Evolutionary conservation across 2,113 vertebrate genomes (phyloP).

Genomic region (Rhinopomastus cyanomelas): DNA sequence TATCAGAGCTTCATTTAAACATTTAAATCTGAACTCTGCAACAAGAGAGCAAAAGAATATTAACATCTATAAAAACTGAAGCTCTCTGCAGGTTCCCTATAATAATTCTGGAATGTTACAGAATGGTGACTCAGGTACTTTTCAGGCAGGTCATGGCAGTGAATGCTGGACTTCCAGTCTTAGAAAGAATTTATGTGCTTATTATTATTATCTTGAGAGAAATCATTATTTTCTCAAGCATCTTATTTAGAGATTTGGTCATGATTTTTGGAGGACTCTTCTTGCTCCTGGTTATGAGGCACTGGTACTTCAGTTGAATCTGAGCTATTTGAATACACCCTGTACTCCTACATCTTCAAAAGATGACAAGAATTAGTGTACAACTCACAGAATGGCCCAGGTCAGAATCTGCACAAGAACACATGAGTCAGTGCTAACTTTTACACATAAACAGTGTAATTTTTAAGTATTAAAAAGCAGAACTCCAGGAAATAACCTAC

Average conservation of each 20-base stretch:
- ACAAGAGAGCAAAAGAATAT: neutral
- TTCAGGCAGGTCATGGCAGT: neutral
- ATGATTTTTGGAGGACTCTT: neutral
- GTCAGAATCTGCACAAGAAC: neutral
- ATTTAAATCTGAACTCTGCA: slow-evolving; percentile 2
- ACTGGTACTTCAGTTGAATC: neutral
- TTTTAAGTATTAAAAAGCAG: neutral
- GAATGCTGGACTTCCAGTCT: neutral
- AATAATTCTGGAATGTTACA: neutral
- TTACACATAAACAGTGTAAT: neutral
- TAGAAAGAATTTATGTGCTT: neutral
- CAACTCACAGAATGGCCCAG: neutral
- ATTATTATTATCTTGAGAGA: neutral
- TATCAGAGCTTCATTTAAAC: neutral
- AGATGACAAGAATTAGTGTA: neutral
- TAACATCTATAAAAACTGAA: neutral
- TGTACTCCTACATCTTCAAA: neutral
- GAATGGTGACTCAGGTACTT: neutral
- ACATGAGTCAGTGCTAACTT: neutral
- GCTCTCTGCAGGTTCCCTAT: neutral
- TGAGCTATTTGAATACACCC: neutral
- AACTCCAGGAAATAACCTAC: neutral
- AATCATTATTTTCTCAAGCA: neutral
- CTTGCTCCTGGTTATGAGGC: neutral
- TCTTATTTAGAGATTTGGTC: neutral